A percentile compares a stretch with the other conserved stretches of the same genome.
phyloP scores from a whole-genome alignment of 2,797 vertebrate species.

The Siniperca obscura region DNA sequence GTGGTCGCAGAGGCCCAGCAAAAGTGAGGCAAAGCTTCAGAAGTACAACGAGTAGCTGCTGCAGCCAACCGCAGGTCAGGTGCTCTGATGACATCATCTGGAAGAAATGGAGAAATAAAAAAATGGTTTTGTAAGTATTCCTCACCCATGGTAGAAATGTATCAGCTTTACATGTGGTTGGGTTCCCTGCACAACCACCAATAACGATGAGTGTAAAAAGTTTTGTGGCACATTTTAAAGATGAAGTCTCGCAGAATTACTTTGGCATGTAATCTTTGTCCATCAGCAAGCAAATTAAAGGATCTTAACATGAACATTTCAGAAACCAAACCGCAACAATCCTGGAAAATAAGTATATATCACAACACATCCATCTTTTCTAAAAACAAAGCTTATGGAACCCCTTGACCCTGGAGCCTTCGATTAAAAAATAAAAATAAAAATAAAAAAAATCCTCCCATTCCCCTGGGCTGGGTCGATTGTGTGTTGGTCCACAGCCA shows the following conservation, averaged over 20 bases:
- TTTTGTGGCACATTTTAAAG: conserved; percentile 19
- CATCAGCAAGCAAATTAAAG: conserved; percentile 41
- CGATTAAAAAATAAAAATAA: neutral
- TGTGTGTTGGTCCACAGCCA: conserved; percentile 54
- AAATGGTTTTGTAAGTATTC: conserved; percentile 34
- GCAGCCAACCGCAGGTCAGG: conserved; percentile 80
- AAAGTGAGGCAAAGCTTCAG: conserved; percentile 78
- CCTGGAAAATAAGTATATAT: conserved; percentile 49
- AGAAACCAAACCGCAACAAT: conserved; percentile 70
- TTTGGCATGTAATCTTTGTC: conserved; percentile 19
- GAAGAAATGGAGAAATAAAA: conserved; percentile 63
- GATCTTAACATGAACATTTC: conserved; percentile 32
- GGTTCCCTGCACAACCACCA: conserved; percentile 9
- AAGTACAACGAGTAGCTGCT: conserved; percentile 80
- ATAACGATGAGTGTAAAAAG: neutral
- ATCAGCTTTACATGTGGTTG: conserved; percentile 10
- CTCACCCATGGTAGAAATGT: conserved; percentile 7
- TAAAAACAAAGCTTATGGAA: conserved; percentile 57
- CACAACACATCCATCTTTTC: conserved; percentile 51
- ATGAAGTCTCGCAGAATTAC: conserved; percentile 18
- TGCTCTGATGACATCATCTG: conserved; percentile 85
- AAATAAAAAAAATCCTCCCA: conserved; percentile 12
- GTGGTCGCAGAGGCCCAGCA: conserved; percentile 70
- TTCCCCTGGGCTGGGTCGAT: conserved; percentile 10
- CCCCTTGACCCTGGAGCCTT: conserved; percentile 49